Evolutionary conservation across 1,140 invertebrate genomes (phyloP).

Genomic region (Drosophila cardini): DNA sequence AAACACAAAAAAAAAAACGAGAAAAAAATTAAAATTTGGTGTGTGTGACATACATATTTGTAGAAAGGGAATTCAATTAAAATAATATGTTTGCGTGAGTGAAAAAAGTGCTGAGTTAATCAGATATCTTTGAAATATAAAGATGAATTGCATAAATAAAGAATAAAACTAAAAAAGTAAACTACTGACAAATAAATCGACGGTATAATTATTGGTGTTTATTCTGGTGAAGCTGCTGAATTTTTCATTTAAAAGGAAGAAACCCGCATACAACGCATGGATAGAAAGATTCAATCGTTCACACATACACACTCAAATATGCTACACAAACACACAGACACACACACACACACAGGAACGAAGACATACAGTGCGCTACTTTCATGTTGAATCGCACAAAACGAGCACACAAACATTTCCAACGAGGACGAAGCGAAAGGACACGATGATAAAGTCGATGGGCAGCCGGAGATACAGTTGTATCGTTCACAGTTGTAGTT

Average conservation of each 20-base stretch:
- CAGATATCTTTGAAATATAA: neutral
- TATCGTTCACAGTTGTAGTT: conserved; percentile 58
- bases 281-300: conserved; percentile 29
- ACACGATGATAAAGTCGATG: conserved; percentile 81
- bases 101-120: conserved; percentile 1
- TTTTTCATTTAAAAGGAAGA: conserved; percentile 3
- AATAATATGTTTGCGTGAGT: conserved; percentile 31
- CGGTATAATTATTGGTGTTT: neutral
- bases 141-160: neutral
- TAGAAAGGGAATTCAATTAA: conserved; percentile 67
- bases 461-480: conserved; percentile 74
- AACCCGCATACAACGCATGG: conserved; percentile 13
- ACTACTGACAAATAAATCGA: neutral
- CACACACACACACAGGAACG: conserved; percentile 33
- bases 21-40: conserved; percentile 32
- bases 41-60: conserved; percentile 50
- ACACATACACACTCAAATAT: conserved; percentile 29
- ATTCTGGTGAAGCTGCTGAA: neutral
- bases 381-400: conserved; percentile 63
- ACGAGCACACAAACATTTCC: conserved; percentile 57
- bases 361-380: conserved; percentile 55
- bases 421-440: conserved; percentile 51
- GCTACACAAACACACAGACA: conserved; percentile 19
- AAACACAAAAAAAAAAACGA: conserved; percentile 13
- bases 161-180: neutral